Evolutionary conservation across 2,113 vertebrate species (phyloP).

Genomic region (Varanus komodoensis): DNA sequence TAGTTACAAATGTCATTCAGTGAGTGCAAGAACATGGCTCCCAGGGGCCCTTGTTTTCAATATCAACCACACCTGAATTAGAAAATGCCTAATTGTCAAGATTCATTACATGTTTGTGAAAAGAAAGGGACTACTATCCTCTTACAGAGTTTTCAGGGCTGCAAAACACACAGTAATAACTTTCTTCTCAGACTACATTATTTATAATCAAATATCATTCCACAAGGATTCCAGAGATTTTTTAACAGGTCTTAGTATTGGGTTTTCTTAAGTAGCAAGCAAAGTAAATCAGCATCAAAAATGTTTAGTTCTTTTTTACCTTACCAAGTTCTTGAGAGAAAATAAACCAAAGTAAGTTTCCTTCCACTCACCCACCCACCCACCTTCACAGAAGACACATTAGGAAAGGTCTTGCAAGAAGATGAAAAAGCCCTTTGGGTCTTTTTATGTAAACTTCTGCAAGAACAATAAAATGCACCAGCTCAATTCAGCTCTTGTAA

Average conservation of each 20-base stretch:
- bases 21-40: slow-evolving; percentile 1
- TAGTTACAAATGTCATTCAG: slow-evolving; percentile 1
- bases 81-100: background rate
- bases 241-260: slow-evolving; percentile 3
- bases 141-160: background rate
- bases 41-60: background rate
- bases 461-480: background rate
- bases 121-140: background rate
- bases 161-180: background rate
- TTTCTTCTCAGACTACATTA: background rate
- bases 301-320: background rate
- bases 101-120: background rate
- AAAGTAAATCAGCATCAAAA: background rate
- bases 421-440: background rate
- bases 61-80: background rate
- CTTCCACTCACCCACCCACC: background rate
- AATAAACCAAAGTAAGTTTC: background rate
- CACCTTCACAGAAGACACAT: background rate
- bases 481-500: background rate
- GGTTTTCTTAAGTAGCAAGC: background rate
- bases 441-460: background rate
- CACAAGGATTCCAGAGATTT: background rate
- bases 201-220: background rate
- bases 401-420: background rate
- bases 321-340: background rate